Percentiles rank a stretch among this genome's conserved stretches.
These are phyloP conservation scores for Cisticola juncidis DNA, from an alignment of 2,113 vertebrate species.

Conservation along the genomic window DNA sequence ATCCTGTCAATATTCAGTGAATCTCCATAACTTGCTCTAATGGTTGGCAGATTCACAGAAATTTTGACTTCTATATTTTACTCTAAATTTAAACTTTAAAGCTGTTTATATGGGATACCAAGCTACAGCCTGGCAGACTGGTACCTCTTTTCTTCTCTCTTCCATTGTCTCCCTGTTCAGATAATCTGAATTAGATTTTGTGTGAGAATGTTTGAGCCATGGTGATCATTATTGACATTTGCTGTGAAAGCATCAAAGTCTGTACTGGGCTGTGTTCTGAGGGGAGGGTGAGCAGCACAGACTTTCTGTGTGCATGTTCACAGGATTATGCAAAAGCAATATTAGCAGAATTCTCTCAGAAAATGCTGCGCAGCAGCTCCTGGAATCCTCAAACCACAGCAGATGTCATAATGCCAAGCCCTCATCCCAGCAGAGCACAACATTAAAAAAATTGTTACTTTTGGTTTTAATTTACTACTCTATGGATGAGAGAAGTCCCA, in stretches of 20 bases:
- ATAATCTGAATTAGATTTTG: neutral
- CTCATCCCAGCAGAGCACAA: neutral
- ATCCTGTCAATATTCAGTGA: neutral
- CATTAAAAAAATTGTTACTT: conserved; percentile 22
- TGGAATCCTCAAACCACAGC: conserved; percentile 17
- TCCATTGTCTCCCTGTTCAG: neutral
- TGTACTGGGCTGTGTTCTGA: neutral
- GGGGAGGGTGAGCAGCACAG: neutral
- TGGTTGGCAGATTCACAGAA: neutral
- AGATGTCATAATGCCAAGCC: neutral
- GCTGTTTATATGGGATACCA: neutral
- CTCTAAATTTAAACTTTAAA: neutral
- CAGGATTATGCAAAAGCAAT: neutral
- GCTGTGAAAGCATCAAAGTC: neutral
- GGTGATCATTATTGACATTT: neutral
- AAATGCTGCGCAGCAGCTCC: conserved; percentile 3
- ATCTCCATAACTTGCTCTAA: neutral
- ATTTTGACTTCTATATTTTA: neutral
- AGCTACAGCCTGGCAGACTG: neutral
- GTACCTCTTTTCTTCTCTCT: neutral
- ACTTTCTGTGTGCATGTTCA: neutral
- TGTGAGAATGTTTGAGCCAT: neutral
- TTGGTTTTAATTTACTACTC: conserved; percentile 45
- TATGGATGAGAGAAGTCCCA: conserved; percentile 36
- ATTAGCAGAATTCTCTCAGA: conserved; percentile 1